Conservation (phyloP, 2,888 invertebrate genomes). For the Drosophila greeni region DNA sequence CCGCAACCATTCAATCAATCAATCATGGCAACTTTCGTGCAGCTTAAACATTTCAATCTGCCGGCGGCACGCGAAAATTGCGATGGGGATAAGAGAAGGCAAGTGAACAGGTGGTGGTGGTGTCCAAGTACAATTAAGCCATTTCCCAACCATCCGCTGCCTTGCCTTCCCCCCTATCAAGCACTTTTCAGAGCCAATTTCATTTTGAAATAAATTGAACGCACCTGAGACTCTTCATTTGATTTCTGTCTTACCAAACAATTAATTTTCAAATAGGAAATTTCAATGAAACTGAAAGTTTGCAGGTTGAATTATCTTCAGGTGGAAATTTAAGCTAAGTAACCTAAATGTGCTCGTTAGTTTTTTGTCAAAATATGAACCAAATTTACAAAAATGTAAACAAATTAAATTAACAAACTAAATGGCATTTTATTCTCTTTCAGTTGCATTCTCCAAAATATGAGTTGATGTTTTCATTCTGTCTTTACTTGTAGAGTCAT, state of each 20-base stretch:
- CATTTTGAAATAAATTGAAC: conserved; percentile 3
- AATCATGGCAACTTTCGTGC: conserved; percentile 6
- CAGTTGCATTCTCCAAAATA: neutral
- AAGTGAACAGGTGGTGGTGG: conserved; percentile 4
- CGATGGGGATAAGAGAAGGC: conserved; percentile 2
- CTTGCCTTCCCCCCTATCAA: neutral
- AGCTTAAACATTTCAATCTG: conserved; percentile 4
- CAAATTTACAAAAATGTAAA: neutral
- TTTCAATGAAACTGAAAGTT: neutral
- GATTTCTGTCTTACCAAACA: neutral
- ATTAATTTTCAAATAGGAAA: neutral
- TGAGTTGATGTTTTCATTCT: neutral
- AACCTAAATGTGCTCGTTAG: neutral
- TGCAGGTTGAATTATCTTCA: neutral
- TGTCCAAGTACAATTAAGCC: conserved; percentile 5
- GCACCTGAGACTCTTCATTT: conserved; percentile 1
- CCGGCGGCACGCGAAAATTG: conserved; percentile 4
- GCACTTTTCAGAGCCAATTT: neutral
- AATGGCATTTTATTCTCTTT: conserved; percentile 1
- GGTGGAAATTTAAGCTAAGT: neutral
- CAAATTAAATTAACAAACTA: neutral
- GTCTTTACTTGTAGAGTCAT: neutral
- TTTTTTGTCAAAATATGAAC: neutral
- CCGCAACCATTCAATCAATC: conserved; percentile 6
- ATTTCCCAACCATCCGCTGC: neutral